These are phyloP conservation scores for Onychostoma macrolepis DNA, from an alignment of 2,113 vertebrate genomes.

Conservation along the genomic window DNA sequence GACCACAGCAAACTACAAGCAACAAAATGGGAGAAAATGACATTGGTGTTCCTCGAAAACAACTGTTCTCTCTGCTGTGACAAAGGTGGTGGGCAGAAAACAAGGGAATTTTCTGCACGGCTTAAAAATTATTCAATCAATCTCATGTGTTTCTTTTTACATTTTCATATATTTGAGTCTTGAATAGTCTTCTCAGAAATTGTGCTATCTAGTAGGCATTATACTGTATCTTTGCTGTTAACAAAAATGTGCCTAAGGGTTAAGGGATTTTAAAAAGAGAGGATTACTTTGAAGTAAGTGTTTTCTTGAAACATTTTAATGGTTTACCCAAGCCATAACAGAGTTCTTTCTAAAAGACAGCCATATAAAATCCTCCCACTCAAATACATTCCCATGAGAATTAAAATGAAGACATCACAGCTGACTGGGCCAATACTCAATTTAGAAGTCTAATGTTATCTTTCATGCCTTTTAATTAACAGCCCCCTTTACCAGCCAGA, in stretches of 20 bases:
- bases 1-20: constrained; percentile 53
- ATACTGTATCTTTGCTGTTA: neutral
- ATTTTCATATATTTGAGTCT: neutral
- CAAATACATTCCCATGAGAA: neutral
- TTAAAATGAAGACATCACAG: neutral
- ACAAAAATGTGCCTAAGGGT: neutral
- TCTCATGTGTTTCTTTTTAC: neutral
- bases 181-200: neutral
- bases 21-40: neutral
- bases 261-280: constrained; percentile 1
- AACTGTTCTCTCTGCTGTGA: constrained; percentile 21
- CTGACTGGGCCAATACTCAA: neutral
- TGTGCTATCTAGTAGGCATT: neutral
- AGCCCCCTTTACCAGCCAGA: neutral
- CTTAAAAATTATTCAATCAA: neutral
- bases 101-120: neutral
- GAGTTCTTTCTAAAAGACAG: neutral
- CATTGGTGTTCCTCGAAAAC: constrained; percentile 43
- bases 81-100: neutral
- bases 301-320: neutral
- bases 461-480: constrained; percentile 10
- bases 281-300: neutral
- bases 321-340: neutral
- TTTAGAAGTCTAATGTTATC: neutral
- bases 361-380: neutral